Evolutionary conservation across 2,888 invertebrate genomes (phyloP), one percentile per base, ranked within the genome.

Genomic region (Anorthoa munda): DNA sequence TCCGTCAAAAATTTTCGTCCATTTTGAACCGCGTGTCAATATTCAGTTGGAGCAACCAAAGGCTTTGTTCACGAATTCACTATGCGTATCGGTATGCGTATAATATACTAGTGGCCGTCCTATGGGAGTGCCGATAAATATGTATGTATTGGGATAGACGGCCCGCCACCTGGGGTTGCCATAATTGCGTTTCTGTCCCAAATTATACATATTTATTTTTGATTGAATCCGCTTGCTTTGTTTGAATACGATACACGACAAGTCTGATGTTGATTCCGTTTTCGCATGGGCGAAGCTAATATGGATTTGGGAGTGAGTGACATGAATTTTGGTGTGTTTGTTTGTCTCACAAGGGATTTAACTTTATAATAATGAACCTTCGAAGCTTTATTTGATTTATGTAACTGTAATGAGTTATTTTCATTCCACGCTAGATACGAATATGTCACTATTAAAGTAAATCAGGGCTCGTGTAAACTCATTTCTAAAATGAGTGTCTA

Each of bases 171-270:
- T 93, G 92, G 90, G 91, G 63, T 88, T 84, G 63, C 75, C 75
- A 90, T 92, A 92, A 94, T 93, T 93, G 91, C 89, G 88, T 90
- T 85, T 84, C 86, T 78, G 83, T 74, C 87, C 87, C 83, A 86
- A 89, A 90, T 91, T 91, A 90, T 91, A 88, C 88, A 88, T 89
- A 88, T 90, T 88, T 91, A 88, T 89, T 83, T 88, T 82, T 83
- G 68, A 81, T 79, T 79, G 67, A 84, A 78, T 73, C 46, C 64
- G 72, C 78, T 84, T 81, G 76, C 77, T 79, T 60, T 71, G 53
- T 66, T 82, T 72, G 23, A 39, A 77, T 64, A 55, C 39, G 60
- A 53, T 60, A 72, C 45, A 65, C 26, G 60, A 55, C 31, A 60
- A 77, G 67, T 72, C 68, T 70, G 59, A 72, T 59, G 50, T 56